Evolutionary conservation across 2,888 invertebrate species (phyloP).

Genomic region (Corbicula japonica): DNA sequence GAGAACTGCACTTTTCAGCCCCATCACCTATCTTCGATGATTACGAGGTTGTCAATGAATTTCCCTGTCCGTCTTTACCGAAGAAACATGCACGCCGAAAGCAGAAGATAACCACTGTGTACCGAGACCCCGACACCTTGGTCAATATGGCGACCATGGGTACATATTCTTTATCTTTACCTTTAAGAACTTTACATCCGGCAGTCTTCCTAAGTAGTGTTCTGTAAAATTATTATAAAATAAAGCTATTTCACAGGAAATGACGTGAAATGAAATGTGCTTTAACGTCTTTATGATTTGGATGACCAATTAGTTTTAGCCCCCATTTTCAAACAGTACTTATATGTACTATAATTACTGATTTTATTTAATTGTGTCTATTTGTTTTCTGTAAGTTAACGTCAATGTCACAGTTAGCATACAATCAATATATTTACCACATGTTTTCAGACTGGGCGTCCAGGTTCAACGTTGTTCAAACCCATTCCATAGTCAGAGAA

Average conservation of each 20-base stretch:
- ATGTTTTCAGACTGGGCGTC: neutral
- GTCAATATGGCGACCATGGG: slow-evolving; percentile 17
- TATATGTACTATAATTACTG: no score
- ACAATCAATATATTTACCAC: slow-evolving; percentile 5
- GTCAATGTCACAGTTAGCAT: neutral
- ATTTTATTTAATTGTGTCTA: no score
- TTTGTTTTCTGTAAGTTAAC: neutral
- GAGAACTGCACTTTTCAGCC: neutral
- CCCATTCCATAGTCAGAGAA: neutral
- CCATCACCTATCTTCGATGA: neutral
- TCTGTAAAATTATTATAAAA: no score
- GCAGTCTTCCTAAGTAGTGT: neutral
- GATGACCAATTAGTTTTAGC: neutral
- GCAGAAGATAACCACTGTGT: slow-evolving; percentile 41
- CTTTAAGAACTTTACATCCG: neutral
- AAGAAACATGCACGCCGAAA: slow-evolving; percentile 33
- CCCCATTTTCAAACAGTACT: neutral
- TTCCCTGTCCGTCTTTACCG: slow-evolving; percentile 21
- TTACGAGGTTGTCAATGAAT: slow-evolving; percentile 42
- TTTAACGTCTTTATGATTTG: neutral
- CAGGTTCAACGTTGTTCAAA: slow-evolving; percentile 1
- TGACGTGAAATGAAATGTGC: neutral
- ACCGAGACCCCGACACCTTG: slow-evolving; percentile 31
- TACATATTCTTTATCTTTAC: neutral
- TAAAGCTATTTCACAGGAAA: no score